A percentile compares a stretch with the other conserved stretches of the same genome.
These are phyloP conservation scores for Charaxes varanes DNA, from an alignment of 1,140 invertebrate genomes.

Conservation along the genomic window DNA sequence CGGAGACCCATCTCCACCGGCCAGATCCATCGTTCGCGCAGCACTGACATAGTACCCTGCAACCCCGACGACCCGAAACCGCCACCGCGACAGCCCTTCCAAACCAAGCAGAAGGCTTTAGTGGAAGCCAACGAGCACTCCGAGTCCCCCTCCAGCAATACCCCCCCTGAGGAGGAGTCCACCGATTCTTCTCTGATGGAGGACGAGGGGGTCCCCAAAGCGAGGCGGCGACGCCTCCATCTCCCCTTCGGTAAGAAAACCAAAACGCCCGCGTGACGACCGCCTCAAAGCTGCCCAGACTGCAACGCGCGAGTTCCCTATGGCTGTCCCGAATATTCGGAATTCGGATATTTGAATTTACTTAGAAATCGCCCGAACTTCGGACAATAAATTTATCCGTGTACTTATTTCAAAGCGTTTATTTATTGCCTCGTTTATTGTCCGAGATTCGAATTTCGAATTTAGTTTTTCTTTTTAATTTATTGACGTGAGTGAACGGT, in stretches of 20 bases:
- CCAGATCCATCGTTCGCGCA: conserved; percentile 41
- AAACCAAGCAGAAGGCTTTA: conserved; percentile 32
- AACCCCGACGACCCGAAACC: conserved; percentile 29
- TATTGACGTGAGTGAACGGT: too few relatives aligned
- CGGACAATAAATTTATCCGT: too few relatives aligned
- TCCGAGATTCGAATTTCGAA: too few relatives aligned
- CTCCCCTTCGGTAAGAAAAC: conserved; percentile 60
- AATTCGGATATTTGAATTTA: too few relatives aligned
- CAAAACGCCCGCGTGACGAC: conserved; percentile 61
- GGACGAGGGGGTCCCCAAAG: conserved; percentile 51
- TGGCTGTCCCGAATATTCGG: too few relatives aligned
- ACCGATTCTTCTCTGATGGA: conserved; percentile 63
- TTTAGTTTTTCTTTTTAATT: too few relatives aligned
- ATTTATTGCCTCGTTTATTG: too few relatives aligned
- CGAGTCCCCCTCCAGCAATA: conserved; percentile 39
- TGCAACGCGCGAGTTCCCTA: too few relatives aligned
- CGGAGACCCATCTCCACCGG: conserved; percentile 27
- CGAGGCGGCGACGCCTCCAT: conserved; percentile 48
- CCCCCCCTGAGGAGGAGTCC: conserved; percentile 58
- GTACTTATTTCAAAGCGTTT: too few relatives aligned
- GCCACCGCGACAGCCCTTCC: conserved; percentile 28
- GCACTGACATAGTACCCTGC: conserved; percentile 34
- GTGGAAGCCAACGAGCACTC: conserved; percentile 27
- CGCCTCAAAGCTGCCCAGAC: background rate
- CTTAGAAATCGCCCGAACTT: too few relatives aligned